Evolutionary conservation across 2,888 invertebrate species (phyloP), one percentile per base, ranked within the genome.

Genomic region (Alcis repandata): DNA sequence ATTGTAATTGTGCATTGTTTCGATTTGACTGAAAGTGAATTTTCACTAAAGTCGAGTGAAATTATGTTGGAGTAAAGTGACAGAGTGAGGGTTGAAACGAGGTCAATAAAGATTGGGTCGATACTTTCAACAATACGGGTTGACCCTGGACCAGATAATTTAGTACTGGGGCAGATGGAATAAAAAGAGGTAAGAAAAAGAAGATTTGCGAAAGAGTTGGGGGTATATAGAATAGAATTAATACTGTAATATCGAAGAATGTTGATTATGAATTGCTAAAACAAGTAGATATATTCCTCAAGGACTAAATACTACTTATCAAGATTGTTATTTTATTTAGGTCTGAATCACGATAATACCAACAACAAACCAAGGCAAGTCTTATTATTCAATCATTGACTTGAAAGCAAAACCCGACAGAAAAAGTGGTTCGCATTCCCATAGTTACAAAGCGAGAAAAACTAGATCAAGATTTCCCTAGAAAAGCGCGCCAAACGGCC

Each of bases 401-500:
- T 53, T 52, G 45, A 64, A 62, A 59, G 51, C 19, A 63, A 72
- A 73, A 71, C 67, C 67, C 63, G 58, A 36, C 32, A 57, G 69
- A 78, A 76, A 74, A 74, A 63, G 63, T 38, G 22, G 19, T 36
- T 51, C 20, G 19, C 11, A 68, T 75, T 77, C 74, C 68, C 77
- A 77, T 76, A 69, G 27, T 13, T 57, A 57, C 63, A 62, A 59
- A 63, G 73, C 72, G 49, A 57, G 74, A 72, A 57, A 63, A 75
- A 71, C 64, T 41, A 70, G 77, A 75, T 71, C 75, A 74, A 78
- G 75, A 63, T 69, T 77, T 73, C 70, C 70, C 59, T 76, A 63
- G 74, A 83, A 85, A 83, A 78, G 74, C 74, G 75, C 78, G 79
- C 76, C 74, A 76, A 79, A 62, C 63, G 3, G 1, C 51, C 49